Evolutionary conservation across 2,888 invertebrate species (phyloP).

Genomic region (Leucoma salicis): DNA sequence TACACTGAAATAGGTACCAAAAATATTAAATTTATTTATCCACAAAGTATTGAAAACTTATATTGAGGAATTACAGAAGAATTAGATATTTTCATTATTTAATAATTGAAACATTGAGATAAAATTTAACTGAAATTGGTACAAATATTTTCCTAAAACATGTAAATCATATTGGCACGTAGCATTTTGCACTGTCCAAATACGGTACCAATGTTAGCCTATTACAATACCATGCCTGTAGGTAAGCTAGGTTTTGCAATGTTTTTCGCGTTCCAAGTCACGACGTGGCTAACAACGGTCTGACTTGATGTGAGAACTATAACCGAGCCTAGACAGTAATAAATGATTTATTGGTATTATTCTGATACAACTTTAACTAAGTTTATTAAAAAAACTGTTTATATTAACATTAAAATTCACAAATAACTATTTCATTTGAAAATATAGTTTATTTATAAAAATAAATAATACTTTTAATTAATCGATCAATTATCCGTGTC

Average conservation of each 20-base stretch:
- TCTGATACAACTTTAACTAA: constrained; percentile 3
- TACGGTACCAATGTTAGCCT: constrained; percentile 43
- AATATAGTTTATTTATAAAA: too few species aligned
- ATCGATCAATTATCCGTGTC: constrained; percentile 11
- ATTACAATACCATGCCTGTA: constrained; percentile 61
- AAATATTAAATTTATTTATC: constrained; percentile 36
- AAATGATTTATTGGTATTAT: constrained; percentile 30
- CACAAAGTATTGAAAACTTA: too few species aligned
- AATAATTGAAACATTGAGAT: constrained; percentile 12
- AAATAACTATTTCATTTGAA: too few species aligned
- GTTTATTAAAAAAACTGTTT: too few species aligned
- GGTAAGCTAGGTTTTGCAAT: constrained; percentile 53
- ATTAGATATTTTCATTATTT: too few species aligned
- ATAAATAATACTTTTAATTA: constrained; percentile 21
- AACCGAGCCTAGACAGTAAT: constrained; percentile 21
- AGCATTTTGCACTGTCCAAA: constrained; percentile 47
- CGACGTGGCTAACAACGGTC: constrained; percentile 41
- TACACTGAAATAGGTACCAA: constrained; percentile 38
- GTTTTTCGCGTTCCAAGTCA: constrained; percentile 61
- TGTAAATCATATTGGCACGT: constrained; percentile 21
- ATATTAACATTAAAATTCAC: too few species aligned
- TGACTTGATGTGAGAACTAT: constrained; percentile 40
- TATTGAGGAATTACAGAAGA: too few species aligned
- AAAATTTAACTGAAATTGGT: constrained; percentile 22
- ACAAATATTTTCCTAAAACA: constrained; percentile 20